Evolutionary conservation across 1,140 invertebrate genomes (phyloP).

Genomic region (Lepidurus apus): DNA sequence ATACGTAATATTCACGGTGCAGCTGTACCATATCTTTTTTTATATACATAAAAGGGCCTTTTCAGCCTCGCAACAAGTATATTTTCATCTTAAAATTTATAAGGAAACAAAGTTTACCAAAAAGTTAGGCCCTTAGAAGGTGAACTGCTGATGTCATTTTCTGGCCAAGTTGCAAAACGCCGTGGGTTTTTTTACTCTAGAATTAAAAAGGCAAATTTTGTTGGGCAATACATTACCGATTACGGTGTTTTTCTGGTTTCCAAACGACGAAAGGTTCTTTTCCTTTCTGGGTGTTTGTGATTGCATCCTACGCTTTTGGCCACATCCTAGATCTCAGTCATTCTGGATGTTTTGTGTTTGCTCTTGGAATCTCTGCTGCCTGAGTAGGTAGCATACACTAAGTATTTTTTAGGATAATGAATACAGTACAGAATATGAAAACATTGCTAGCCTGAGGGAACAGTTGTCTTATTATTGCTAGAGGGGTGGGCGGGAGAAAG

Average conservation of each 20-base stretch:
- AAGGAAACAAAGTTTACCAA: not conserved
- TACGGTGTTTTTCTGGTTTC: too few species aligned
- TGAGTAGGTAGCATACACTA: too few species aligned
- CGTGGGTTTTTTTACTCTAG: not conserved
- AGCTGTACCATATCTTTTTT: not conserved
- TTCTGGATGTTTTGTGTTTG: not conserved
- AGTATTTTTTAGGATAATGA: not conserved
- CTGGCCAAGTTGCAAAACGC: not conserved
- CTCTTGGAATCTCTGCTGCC: too few species aligned
- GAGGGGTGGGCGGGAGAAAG: constrained; percentile 15
- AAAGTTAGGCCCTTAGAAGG: not conserved
- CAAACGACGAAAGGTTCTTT: not conserved
- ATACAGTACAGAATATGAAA: not conserved
- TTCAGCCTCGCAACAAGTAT: not conserved
- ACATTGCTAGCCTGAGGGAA: not conserved
- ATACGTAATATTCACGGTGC: not conserved
- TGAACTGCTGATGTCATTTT: too few species aligned
- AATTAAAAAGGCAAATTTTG: not conserved
- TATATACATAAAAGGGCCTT: not conserved
- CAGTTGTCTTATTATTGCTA: not conserved
- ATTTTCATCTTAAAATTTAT: not conserved
- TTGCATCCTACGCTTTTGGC: not conserved
- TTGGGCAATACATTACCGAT: not conserved
- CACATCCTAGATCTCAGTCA: not conserved
- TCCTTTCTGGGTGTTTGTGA: not conserved